These are phyloP conservation scores for Thryonomys swinderianus DNA, from an alignment of 2,113 vertebrate species.

Conservation along the genomic window DNA sequence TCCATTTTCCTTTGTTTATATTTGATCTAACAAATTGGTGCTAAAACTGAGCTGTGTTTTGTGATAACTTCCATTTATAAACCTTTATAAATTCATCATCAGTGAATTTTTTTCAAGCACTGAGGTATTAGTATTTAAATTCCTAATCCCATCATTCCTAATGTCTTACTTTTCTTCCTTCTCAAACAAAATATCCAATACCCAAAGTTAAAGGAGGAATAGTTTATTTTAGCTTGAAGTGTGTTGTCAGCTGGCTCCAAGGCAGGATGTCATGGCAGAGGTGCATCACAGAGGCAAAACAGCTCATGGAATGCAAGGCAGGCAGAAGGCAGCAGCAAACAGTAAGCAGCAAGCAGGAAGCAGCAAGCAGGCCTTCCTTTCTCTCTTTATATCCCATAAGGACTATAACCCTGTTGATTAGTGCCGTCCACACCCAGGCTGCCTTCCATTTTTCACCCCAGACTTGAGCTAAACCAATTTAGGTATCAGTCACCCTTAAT, in stretches of 20 bases:
- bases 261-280: not conserved
- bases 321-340: not conserved
- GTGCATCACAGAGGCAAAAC: not conserved
- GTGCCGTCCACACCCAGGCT: not conserved
- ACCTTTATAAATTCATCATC: not conserved
- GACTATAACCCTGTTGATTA: not conserved
- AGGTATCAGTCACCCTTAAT: not conserved
- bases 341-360: not conserved
- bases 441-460: not conserved
- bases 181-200: not conserved
- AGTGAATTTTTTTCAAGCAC: not conserved
- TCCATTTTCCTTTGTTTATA: slow-evolving; percentile 10
- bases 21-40: not conserved
- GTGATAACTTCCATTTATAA: not conserved
- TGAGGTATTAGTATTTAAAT: slow-evolving; percentile 11
- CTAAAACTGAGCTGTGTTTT: not conserved
- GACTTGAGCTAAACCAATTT: not conserved
- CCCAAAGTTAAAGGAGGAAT: not conserved
- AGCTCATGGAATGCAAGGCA: not conserved
- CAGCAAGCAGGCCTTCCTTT: not conserved
- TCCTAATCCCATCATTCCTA: not conserved
- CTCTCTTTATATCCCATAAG: not conserved
- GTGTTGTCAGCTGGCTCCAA: not conserved
- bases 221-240: not conserved
- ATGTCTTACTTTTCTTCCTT: not conserved